phyloP scores from a whole-genome alignment of 2,888 invertebrate species.

The Dolichomitus sp. region DNA sequence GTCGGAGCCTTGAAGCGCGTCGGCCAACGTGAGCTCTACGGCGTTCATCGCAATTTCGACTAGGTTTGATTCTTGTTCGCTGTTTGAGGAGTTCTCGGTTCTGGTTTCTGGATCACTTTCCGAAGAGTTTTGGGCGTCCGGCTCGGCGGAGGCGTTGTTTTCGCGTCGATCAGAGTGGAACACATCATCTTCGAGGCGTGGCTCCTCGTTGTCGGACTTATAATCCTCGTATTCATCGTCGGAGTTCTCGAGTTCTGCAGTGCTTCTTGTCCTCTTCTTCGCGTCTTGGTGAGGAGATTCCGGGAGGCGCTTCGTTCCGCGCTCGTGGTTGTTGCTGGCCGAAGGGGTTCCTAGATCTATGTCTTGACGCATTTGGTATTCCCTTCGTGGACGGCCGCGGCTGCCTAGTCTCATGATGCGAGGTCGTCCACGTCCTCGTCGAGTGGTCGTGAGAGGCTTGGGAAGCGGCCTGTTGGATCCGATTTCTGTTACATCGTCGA shows the following conservation, averaged over 20 bases:
- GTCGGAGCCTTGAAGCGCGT: not conserved
- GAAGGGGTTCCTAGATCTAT: not conserved
- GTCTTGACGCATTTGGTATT: conserved; percentile 33
- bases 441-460: not conserved
- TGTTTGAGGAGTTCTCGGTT: not conserved
- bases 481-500: not conserved
- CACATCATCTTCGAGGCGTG: too few species aligned
- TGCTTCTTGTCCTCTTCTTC: too few species aligned
- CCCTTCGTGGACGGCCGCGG: conserved; percentile 54
- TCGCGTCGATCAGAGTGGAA: too few species aligned
- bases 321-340: not conserved
- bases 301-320: not conserved
- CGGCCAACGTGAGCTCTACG: not conserved
- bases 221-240: too few species aligned
- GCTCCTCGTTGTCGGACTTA: too few species aligned
- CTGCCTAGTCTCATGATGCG: conserved; percentile 30
- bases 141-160: too few species aligned
- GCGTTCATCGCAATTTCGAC: conserved; percentile 42
- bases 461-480: not conserved
- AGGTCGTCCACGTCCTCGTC: conserved; percentile 58
- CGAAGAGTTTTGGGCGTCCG: too few species aligned
- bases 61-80: not conserved
- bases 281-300: too few species aligned
- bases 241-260: too few species aligned
- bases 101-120: not conserved